These are phyloP conservation scores for Lysandra coridon DNA, from an alignment of 2,888 invertebrate species.

Conservation along the genomic window DNA sequence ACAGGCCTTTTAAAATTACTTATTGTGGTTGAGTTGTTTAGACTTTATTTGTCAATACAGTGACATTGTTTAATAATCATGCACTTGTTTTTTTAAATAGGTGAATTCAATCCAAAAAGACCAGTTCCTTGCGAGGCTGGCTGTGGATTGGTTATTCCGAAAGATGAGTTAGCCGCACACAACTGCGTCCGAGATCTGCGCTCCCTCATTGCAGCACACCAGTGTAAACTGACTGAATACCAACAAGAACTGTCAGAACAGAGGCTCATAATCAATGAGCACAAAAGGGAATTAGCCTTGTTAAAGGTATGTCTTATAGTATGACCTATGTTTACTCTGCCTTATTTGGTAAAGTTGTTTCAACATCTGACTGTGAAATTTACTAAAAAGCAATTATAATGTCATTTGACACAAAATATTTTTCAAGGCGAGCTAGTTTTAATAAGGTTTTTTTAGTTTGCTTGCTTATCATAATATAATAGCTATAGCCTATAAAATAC, in stretches of 20 bases:
- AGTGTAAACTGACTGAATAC: slow-evolving; percentile 91
- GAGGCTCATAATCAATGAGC: slow-evolving; percentile 92
- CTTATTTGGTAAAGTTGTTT: no score
- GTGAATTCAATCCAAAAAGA: slow-evolving; percentile 91
- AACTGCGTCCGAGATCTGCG: slow-evolving; percentile 95
- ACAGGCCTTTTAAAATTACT: background rate
- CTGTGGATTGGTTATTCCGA: slow-evolving; percentile 96
- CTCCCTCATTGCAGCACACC: slow-evolving; percentile 90
- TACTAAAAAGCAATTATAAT: no score
- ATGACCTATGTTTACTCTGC: no score
- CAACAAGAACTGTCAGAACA: slow-evolving; percentile 93
- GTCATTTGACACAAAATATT: no score
- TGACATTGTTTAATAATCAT: background rate
- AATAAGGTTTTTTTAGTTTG: no score
- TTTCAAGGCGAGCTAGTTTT: no score
- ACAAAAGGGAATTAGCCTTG: slow-evolving; percentile 92
- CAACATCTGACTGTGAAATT: no score
- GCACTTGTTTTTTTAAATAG: slow-evolving; percentile 45
- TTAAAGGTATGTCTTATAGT: slow-evolving; percentile 83
- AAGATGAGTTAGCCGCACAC: slow-evolving; percentile 96
- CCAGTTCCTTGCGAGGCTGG: slow-evolving; percentile 96
- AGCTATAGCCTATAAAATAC: no score
- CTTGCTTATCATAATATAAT: no score
- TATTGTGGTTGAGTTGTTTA: background rate
- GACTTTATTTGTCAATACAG: background rate